Evolutionary conservation across 2,113 vertebrate genomes (phyloP).

Genomic region (Brachypteracias leptosomus): DNA sequence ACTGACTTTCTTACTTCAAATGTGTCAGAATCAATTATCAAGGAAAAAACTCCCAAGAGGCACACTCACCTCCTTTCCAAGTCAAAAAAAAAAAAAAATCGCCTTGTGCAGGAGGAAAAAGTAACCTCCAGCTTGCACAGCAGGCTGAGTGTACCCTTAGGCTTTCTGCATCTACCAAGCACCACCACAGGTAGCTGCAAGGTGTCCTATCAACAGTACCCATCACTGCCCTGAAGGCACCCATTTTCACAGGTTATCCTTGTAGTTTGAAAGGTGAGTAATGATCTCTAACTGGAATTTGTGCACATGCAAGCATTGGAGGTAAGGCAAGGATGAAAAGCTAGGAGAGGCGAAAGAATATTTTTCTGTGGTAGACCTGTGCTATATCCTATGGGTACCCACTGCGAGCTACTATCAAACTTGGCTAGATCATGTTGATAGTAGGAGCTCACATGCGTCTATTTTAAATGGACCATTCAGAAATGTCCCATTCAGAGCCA

Average conservation of each 20-base stretch:
- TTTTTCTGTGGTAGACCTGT: neutral
- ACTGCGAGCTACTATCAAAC: neutral
- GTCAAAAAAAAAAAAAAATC: neutral
- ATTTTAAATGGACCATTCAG: neutral
- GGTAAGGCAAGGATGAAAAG: neutral
- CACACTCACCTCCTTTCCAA: fast-evolving
- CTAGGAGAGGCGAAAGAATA: neutral
- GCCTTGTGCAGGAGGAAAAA: neutral
- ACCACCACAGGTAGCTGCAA: neutral
- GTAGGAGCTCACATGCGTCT: neutral
- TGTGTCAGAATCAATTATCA: neutral
- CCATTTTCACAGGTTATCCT: neutral
- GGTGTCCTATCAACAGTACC: neutral
- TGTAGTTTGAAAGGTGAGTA: neutral
- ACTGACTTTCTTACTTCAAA: neutral
- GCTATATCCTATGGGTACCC: neutral
- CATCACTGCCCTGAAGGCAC: neutral
- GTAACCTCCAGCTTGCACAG: neutral
- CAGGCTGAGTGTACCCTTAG: neutral
- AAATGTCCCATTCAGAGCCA: neutral
- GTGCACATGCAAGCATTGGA: neutral
- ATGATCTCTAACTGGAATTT: neutral
- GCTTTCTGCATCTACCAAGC: neutral
- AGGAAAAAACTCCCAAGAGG: neutral
- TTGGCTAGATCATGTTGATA: neutral